Conservation (phyloP, 2,113 vertebrate genomes). For the Drymodes brunneopygia region DNA sequence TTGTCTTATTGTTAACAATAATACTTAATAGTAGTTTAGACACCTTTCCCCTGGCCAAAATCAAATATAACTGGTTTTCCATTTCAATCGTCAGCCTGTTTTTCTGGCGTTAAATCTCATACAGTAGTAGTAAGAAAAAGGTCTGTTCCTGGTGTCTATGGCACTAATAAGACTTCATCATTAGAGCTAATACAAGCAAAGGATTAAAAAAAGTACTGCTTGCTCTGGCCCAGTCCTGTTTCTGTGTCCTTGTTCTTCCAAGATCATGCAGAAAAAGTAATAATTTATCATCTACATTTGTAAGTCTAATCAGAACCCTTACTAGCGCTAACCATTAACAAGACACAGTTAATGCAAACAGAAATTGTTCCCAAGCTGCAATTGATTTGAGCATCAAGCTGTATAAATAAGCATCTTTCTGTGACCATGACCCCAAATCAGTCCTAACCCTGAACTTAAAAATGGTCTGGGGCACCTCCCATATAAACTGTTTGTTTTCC, state of each 20-base stretch:
- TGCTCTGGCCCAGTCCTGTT: not conserved
- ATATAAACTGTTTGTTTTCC: not conserved
- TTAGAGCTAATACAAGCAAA: not conserved
- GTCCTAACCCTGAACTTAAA: not conserved
- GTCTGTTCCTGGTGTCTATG: not conserved
- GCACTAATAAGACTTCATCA: not conserved
- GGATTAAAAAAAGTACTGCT: not conserved
- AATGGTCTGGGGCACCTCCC: not conserved
- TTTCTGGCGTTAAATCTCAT: not conserved
- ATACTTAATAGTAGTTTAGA: not conserved
- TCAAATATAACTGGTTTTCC: not conserved
- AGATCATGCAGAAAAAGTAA: not conserved
- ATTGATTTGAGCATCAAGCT: not conserved
- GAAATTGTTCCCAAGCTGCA: not conserved
- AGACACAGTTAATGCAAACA: not conserved
- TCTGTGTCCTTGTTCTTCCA: not conserved
- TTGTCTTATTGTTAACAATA: not conserved
- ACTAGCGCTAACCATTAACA: not conserved
- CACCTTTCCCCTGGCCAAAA: not conserved
- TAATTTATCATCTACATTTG: not conserved
- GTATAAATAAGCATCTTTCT: not conserved
- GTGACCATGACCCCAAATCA: not conserved
- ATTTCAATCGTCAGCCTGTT: not conserved
- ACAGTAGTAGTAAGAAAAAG: not conserved
- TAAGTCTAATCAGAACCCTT: not conserved